A percentile compares a stretch with the other conserved stretches of the same genome.
Conservation (phyloP, 2,797 vertebrate genomes). For the Pagetopsis macropterus region DNA sequence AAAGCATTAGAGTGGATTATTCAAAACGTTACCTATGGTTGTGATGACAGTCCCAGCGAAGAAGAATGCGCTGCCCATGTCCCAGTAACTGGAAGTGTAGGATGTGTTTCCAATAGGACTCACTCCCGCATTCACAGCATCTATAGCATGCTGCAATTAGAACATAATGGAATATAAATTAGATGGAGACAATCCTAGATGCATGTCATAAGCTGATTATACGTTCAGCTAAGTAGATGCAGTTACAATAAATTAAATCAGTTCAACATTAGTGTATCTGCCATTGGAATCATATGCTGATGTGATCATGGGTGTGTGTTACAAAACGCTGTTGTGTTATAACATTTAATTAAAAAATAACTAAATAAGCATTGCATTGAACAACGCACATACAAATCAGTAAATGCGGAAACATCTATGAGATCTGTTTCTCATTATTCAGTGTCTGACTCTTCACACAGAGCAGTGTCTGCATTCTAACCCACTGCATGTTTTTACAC, state of each 20-base stretch:
- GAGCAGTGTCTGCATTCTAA: neutral
- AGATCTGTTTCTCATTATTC: slow-evolving; percentile 20
- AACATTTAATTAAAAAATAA: neutral
- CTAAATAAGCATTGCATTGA: neutral
- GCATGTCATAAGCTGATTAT: neutral
- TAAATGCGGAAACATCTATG: neutral
- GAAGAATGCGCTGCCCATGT: slow-evolving; percentile 97
- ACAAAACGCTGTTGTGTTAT: neutral
- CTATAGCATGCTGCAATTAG: slow-evolving; percentile 89
- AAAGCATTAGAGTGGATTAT: neutral
- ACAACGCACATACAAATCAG: neutral
- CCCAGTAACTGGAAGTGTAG: slow-evolving; percentile 95
- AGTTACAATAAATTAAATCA: slow-evolving; percentile 11
- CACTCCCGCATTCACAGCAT: slow-evolving; percentile 93
- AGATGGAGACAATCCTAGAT: neutral
- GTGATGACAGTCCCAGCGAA: slow-evolving; percentile 99
- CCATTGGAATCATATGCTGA: neutral
- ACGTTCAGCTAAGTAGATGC: neutral
- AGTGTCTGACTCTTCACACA: neutral
- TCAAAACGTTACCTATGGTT: slow-evolving; percentile 89
- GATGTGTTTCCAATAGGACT: slow-evolving; percentile 92
- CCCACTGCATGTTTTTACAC: slow-evolving; percentile 23
- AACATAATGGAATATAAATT: neutral
- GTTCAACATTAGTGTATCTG: neutral
- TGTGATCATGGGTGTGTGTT: neutral